phyloP scores from a whole-genome alignment of 2,888 invertebrate genomes.

The Ichneumoninae sp. region DNA sequence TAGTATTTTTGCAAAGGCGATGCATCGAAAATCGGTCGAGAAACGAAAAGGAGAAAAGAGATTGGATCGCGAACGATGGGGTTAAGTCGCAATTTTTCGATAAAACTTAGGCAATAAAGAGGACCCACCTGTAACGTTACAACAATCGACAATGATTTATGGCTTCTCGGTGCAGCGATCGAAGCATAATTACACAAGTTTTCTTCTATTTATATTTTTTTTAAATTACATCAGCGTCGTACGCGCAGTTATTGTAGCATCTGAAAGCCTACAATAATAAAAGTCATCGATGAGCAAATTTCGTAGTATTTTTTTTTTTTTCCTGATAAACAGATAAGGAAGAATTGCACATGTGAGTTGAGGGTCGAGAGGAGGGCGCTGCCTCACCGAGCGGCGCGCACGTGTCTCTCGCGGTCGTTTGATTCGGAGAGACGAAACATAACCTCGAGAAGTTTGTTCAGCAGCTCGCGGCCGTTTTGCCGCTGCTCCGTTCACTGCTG shows the following conservation, averaged over 20 bases:
- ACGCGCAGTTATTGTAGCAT: slow-evolving; percentile 1
- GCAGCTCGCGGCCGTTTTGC: not conserved
- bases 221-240: not conserved
- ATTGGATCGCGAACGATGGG: not conserved
- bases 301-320: not conserved
- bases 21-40: not conserved
- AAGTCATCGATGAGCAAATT: slow-evolving; percentile 2
- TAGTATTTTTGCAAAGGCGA: not conserved
- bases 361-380: not conserved
- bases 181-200: slow-evolving; percentile 1
- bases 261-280: not conserved
- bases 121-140: slow-evolving; percentile 12
- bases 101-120: not conserved
- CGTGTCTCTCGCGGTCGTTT: not conserved
- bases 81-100: not conserved
- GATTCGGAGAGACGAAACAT: slow-evolving; percentile 1
- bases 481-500: not conserved
- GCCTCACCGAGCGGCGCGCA: not conserved
- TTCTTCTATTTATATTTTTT: not conserved
- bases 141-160: not conserved
- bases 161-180: not conserved
- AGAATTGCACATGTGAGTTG: slow-evolving; percentile 13
- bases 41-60: not conserved
- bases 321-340: not conserved
- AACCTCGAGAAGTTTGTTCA: slow-evolving; percentile 3